phyloP scores from a whole-genome alignment of 2,113 vertebrate genomes.

The Xiphias gladius region DNA sequence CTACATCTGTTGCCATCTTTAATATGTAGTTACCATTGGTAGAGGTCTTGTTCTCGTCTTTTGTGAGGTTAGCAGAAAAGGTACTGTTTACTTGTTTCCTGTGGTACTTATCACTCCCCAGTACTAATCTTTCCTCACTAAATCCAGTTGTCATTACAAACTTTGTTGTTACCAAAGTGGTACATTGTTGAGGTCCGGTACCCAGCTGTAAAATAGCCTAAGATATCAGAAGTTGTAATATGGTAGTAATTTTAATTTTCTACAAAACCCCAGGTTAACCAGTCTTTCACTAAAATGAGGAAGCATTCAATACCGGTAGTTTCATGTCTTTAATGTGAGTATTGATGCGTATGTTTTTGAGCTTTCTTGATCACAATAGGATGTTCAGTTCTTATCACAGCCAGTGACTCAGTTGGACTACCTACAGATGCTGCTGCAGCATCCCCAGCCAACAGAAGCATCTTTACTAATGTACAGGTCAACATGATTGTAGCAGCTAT shows the following conservation, averaged over 20 bases:
- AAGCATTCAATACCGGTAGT: conserved; percentile 5
- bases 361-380: too few species aligned
- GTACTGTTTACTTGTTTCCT: neutral
- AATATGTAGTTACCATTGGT: neutral
- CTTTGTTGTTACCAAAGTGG: too few species aligned
- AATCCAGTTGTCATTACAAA: too few species aligned
- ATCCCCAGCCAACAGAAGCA: neutral
- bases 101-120: too few species aligned
- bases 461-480: too few species aligned
- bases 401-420: too few species aligned
- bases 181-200: too few species aligned
- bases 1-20: neutral
- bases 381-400: too few species aligned
- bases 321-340: conserved; percentile 1
- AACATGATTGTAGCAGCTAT: too few species aligned
- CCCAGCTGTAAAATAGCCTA: too few species aligned
- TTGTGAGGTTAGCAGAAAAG: neutral
- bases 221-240: neutral
- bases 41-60: neutral
- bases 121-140: neutral
- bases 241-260: neutral
- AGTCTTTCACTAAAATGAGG: conserved; percentile 23
- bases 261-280: neutral
- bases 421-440: too few species aligned
- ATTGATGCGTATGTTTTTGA: neutral